Evolutionary conservation across 2,797 vertebrate genomes (phyloP).

Genomic region (Bovichtus diacanthus): DNA sequence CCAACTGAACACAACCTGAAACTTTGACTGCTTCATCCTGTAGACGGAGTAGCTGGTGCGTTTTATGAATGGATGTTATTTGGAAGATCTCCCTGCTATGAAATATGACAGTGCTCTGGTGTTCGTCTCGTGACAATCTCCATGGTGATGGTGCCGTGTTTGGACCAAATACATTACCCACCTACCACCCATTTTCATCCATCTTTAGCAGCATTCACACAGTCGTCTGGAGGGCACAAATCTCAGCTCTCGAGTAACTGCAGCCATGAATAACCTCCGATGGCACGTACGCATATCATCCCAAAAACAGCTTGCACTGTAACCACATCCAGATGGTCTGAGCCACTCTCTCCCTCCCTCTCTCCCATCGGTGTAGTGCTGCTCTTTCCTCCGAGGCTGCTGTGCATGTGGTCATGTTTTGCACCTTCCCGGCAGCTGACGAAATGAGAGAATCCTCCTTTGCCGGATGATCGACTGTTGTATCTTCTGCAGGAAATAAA

Average conservation of each 20-base stretch:
- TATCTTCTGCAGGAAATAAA: slow-evolving; percentile 65
- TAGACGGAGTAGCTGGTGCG: background rate
- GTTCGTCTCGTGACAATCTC: slow-evolving; percentile 43
- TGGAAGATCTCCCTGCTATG: slow-evolving; percentile 16
- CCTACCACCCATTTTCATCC: slow-evolving; percentile 32
- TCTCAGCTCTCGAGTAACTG: slow-evolving; percentile 38
- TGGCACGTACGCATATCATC: slow-evolving; percentile 55
- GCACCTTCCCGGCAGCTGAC: slow-evolving; percentile 50
- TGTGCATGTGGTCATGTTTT: slow-evolving; percentile 65
- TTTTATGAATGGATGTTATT: slow-evolving; percentile 39
- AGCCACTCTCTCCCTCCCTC: slow-evolving; percentile 40
- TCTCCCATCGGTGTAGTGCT: slow-evolving; percentile 14
- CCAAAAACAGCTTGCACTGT: slow-evolving; percentile 41
- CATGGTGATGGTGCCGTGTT: slow-evolving; percentile 61
- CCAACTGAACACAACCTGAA: background rate
- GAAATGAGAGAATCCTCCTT: slow-evolving; percentile 18
- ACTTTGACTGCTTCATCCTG: background rate
- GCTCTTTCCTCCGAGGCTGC: slow-evolving; percentile 30
- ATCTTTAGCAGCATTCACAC: slow-evolving; percentile 44
- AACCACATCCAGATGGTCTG: slow-evolving; percentile 75
- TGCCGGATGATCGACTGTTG: slow-evolving; percentile 33
- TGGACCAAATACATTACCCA: slow-evolving; percentile 54
- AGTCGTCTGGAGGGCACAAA: slow-evolving; percentile 54
- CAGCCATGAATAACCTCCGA: slow-evolving; percentile 61
- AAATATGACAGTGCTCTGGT: slow-evolving; percentile 47